Conservation (phyloP, 2,888 invertebrate genomes). For the Caradrina clavipalpis region DNA sequence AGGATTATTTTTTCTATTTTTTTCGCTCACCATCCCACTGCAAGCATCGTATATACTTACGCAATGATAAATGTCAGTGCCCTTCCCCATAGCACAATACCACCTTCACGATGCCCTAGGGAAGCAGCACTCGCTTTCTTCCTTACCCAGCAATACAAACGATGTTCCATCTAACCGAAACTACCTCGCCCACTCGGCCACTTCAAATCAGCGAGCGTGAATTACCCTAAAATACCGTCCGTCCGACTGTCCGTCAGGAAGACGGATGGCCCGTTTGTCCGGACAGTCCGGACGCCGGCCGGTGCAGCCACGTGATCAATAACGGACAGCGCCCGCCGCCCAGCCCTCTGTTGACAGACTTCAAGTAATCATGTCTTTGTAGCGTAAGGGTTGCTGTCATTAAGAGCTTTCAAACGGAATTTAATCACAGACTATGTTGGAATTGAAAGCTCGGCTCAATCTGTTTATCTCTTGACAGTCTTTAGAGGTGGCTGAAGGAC, state of each 20-base stretch:
- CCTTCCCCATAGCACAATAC: neutral
- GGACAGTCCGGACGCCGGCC: conserved; percentile 20
- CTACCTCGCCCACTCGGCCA: conserved; percentile 17
- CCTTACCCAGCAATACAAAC: conserved; percentile 23
- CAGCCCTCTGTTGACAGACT: conserved; percentile 35
- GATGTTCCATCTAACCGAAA: conserved; percentile 7
- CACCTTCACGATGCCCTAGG: conserved; percentile 31
- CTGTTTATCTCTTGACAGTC: neutral
- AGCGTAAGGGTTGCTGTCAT: conserved; percentile 20
- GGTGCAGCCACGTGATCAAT: conserved; percentile 49
- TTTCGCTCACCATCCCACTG: neutral
- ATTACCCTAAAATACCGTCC: conserved; percentile 49
- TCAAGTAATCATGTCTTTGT: conserved; percentile 39
- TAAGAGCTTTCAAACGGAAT: neutral
- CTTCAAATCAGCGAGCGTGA: conserved; percentile 54
- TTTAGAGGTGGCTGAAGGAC: neutral
- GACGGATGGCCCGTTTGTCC: conserved; percentile 56
- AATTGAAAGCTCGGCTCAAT: conserved; percentile 1
- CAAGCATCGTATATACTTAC: conserved; percentile 1
- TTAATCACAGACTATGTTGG: conserved; percentile 18
- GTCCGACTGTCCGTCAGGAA: conserved; percentile 52
- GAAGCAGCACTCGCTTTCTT: conserved; percentile 15
- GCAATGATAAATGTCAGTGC: conserved; percentile 12
- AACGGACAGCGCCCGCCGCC: conserved; percentile 33
- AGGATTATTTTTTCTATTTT: neutral